phyloP scores from a whole-genome alignment of 2,113 vertebrate species.

The human region GRCh38 chr5:8959001-8959500 shows the following conservation, averaged over 20 bases:
- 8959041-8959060: not conserved
- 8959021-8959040: not conserved
- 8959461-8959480: not conserved
- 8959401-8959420: not conserved
- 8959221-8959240: not conserved
- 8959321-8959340: accelerated
- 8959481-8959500: not conserved
- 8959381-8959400: not conserved
- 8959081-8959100: not conserved
- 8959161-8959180: slow-evolving; percentile 11
- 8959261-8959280: slow-evolving; percentile 20
- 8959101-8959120: not conserved
- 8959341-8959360: not conserved
- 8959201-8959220: not conserved
- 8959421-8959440: not conserved
- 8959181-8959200: not conserved
- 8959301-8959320: not conserved
- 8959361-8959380: not conserved
- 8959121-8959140: not conserved
- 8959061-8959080: not conserved
- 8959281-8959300: not conserved
- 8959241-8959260: not conserved
- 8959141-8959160: not conserved
- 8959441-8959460: accelerated
- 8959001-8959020: not conserved